Percentiles rank a stretch among this genome's conserved stretches.
Conservation (phyloP, 2,113 vertebrate species). For the Alexandromys fortis region DNA sequence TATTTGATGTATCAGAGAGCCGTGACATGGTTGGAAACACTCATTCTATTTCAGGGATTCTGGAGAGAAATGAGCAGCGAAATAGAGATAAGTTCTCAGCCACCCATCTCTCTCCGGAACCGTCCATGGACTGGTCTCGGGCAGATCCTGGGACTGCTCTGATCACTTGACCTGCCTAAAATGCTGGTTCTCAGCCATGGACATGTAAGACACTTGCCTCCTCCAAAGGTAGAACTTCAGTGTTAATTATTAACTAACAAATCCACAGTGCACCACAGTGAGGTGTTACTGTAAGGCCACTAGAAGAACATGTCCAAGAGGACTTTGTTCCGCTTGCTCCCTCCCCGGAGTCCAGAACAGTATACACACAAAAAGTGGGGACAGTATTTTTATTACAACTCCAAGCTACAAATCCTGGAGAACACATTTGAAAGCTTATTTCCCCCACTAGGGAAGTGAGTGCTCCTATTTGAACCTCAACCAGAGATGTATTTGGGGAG, state of each 20-base stretch:
- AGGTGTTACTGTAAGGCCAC: neutral
- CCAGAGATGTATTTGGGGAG: neutral
- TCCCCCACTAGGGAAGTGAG: neutral
- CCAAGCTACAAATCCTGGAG: neutral
- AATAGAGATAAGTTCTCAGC: fast-evolving
- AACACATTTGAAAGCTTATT: neutral
- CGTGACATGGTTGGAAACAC: neutral
- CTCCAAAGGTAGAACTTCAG: neutral
- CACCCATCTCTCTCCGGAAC: neutral
- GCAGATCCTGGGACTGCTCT: neutral
- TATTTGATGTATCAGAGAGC: neutral
- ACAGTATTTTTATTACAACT: neutral
- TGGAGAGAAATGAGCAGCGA: neutral
- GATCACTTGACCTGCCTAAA: neutral
- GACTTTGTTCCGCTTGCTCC: constrained; percentile 30
- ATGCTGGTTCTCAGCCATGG: neutral
- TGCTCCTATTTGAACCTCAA: neutral
- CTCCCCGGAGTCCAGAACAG: neutral
- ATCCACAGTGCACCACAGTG: neutral
- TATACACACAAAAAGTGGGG: neutral
- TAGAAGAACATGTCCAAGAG: neutral
- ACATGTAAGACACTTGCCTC: neutral
- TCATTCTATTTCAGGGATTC: neutral
- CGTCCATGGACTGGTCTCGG: neutral
- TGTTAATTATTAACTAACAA: constrained; percentile 65